A percentile compares a stretch with the other conserved stretches of the same genome.
Conservation (phyloP, 2,113 vertebrate genomes). For the Piprites chloris region DNA sequence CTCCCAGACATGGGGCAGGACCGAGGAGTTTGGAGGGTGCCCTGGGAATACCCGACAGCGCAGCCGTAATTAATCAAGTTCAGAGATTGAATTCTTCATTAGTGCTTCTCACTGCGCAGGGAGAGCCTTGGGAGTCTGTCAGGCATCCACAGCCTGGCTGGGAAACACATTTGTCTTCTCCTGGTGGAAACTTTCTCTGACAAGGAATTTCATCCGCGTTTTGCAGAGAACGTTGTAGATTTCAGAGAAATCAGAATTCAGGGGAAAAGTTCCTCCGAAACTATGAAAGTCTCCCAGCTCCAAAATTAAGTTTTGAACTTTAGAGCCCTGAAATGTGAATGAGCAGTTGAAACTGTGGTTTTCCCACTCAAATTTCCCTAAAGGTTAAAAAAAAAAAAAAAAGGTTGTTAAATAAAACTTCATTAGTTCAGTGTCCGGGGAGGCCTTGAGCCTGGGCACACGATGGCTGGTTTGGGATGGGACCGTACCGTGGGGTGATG, state of each 20-base stretch:
- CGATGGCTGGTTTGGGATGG: not conserved
- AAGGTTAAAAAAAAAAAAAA: not conserved
- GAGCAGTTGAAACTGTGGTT: not conserved
- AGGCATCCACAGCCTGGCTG: not conserved
- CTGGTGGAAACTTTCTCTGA: not conserved
- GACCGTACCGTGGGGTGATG: not conserved
- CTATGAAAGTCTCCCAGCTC: not conserved
- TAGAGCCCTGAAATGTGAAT: not conserved
- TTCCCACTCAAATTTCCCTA: not conserved
- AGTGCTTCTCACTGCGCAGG: fast-evolving
- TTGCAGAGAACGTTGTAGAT: not conserved
- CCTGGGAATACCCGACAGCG: not conserved
- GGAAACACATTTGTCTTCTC: not conserved
- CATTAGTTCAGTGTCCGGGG: not conserved
- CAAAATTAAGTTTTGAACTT: not conserved
- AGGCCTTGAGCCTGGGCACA: not conserved
- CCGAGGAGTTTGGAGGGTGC: not conserved
- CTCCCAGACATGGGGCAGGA: not conserved
- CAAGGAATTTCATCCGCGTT: not conserved
- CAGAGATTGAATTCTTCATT: not conserved
- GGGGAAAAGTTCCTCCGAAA: not conserved
- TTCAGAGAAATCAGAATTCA: not conserved
- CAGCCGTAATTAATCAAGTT: slow-evolving; percentile 3
- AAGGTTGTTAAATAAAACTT: not conserved
- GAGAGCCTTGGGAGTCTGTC: not conserved